A percentile compares a stretch with the other conserved stretches of the same genome.
phyloP scores from a whole-genome alignment of 2,797 vertebrate species.

The Parauchenoglanis punctatus region DNA sequence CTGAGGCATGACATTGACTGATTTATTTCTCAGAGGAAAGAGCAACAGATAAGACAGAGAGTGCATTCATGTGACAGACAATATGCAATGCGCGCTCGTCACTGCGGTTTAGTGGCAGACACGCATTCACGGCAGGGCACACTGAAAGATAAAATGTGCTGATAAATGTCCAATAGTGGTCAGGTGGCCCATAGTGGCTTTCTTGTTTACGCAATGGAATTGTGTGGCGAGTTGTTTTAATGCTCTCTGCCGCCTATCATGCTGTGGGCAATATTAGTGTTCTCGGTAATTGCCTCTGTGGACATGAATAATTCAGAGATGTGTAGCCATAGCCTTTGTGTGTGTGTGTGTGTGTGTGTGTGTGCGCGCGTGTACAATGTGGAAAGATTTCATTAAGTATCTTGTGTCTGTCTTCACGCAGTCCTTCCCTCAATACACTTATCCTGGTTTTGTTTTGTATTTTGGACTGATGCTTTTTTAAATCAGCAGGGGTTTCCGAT shows the following conservation, averaged over 20 bases:
- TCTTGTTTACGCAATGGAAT: conserved; percentile 27
- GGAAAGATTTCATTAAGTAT: conserved; percentile 55
- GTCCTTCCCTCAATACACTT: conserved; percentile 26
- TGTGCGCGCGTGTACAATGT: not conserved
- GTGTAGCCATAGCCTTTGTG: conserved; percentile 3
- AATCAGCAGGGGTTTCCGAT: conserved; percentile 38
- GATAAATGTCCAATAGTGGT: conserved; percentile 60
- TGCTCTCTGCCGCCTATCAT: conserved; percentile 31
- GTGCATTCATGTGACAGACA: conserved; percentile 22
- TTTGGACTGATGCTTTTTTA: not conserved
- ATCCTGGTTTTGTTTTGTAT: conserved; percentile 22
- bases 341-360: conserved; percentile 33
- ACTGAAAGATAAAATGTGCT: conserved; percentile 62
- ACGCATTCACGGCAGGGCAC: conserved; percentile 15
- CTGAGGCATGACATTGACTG: conserved; percentile 60
- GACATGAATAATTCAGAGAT: conserved; percentile 60
- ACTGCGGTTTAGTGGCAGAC: conserved; percentile 31
- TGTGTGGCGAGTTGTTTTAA: conserved; percentile 30
- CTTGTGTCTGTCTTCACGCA: conserved; percentile 24
- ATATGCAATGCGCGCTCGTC: conserved; percentile 48
- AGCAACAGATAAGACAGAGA: conserved; percentile 20
- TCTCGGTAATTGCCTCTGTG: conserved; percentile 57
- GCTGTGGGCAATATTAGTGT: conserved; percentile 54
- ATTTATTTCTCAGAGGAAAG: conserved; percentile 52
- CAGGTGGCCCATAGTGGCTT: conserved; percentile 21